Conservation (phyloP, 2,888 invertebrate genomes). For the Alviniconcha strummeri region DNA sequence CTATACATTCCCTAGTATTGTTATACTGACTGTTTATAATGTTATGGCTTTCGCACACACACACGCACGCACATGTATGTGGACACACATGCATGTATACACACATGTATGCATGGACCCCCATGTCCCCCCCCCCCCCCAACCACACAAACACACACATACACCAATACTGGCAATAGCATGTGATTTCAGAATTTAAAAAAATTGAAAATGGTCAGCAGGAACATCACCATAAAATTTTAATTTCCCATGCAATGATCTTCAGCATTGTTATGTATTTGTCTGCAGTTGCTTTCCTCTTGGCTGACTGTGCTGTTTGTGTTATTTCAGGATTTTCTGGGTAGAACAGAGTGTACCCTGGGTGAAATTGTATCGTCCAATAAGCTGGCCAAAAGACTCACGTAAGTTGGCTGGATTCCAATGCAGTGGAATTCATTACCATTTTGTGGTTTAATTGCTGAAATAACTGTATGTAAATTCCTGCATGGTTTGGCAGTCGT, state of each 20-base stretch:
- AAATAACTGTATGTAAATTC: too few species aligned
- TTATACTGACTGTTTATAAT: too few species aligned
- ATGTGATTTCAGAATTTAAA: too few species aligned
- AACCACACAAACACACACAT: neutral
- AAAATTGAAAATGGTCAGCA: too few species aligned
- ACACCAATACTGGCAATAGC: too few species aligned
- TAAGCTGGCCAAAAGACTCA: constrained; percentile 52
- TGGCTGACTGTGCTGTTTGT: neutral
- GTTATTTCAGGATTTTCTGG: constrained; percentile 72
- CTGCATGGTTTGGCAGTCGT: too few species aligned
- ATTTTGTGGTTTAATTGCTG: too few species aligned
- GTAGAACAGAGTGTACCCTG: constrained; percentile 76
- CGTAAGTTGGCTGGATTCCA: constrained; percentile 34
- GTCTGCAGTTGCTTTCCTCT: too few species aligned
- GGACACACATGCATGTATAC: neutral
- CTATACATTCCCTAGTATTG: too few species aligned
- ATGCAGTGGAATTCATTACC: too few species aligned
- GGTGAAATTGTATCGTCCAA: constrained; percentile 75
- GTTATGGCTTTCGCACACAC: neutral
- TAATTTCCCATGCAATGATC: neutral
- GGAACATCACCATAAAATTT: neutral
- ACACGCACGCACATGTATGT: neutral
- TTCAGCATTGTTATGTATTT: too few species aligned
- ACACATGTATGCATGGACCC: neutral
- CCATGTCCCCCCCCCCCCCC: too few species aligned